A percentile compares a stretch with the other conserved stretches of the same genome.
Evolutionary conservation across 2,797 vertebrate species (phyloP).

Genomic region (Chrysocyon brachyurus): DNA sequence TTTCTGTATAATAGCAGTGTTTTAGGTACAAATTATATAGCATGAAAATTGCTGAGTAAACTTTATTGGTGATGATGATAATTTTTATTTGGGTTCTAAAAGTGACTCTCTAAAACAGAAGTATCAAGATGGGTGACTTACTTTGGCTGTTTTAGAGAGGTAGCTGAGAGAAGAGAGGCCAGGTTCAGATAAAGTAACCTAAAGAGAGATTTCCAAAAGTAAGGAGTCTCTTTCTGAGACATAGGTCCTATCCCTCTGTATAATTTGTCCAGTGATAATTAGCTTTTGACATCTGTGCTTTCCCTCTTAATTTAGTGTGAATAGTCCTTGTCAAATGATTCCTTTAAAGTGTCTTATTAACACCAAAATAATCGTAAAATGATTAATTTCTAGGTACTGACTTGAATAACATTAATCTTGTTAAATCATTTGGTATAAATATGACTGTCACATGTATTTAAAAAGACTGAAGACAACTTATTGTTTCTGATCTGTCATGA

Average conservation of each 20-base stretch:
- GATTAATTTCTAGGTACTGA: conserved; percentile 69
- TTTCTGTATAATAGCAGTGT: background rate
- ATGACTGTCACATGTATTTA: conserved; percentile 61
- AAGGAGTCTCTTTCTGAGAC: background rate
- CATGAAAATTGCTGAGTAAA: background rate
- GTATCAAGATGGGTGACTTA: background rate
- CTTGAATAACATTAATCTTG: conserved; percentile 68
- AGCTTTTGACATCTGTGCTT: conserved; percentile 58
- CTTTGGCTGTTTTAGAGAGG: background rate
- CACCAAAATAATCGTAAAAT: conserved; percentile 59
- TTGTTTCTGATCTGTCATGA: conserved; percentile 4
- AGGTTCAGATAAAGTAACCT: background rate
- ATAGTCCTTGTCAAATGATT: conserved; percentile 66
- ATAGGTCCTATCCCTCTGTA: background rate
- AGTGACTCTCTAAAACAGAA: background rate
- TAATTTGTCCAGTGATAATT: conserved; percentile 67
- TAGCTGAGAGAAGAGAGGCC: background rate
- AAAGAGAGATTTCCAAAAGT: conserved; percentile 29
- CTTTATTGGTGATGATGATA: background rate
- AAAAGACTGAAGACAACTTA: background rate
- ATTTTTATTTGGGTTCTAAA: background rate
- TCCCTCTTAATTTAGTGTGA: conserved; percentile 59
- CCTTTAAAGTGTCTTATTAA: conserved; percentile 63
- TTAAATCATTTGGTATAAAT: conserved; percentile 63
- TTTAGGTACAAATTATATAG: background rate